A percentile compares a stretch with the other conserved stretches of the same genome.
Conservation (phyloP, 2,113 vertebrate species). For the Sturnira hondurensis region DNA sequence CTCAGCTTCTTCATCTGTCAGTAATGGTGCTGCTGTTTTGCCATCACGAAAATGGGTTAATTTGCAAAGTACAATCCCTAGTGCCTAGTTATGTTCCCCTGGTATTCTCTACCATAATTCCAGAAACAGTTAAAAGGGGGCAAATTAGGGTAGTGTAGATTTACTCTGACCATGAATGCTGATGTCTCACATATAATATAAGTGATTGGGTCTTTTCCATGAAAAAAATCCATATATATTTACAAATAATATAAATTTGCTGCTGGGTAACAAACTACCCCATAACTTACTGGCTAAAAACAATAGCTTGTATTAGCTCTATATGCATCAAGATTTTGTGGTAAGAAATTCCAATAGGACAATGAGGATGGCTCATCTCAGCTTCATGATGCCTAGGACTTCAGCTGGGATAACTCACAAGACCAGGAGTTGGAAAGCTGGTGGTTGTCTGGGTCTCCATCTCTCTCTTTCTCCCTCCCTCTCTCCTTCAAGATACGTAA, state of each 20-base stretch:
- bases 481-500: background rate
- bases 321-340: background rate
- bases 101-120: background rate
- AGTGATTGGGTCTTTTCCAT: background rate
- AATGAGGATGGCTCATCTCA: background rate
- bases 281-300: background rate
- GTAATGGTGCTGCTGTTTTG: background rate
- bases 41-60: background rate
- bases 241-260: background rate
- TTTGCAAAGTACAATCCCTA: background rate
- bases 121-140: background rate
- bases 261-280: background rate
- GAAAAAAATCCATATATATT: background rate
- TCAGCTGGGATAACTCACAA: background rate
- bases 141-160: background rate
- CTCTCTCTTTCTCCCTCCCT: background rate
- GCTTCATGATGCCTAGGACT: background rate
- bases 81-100: background rate
- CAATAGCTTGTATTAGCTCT: background rate
- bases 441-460: background rate
- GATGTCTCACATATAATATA: background rate
- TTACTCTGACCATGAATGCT: background rate
- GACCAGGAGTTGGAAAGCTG: background rate
- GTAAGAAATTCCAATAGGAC: background rate
- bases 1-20: slow-evolving; percentile 32